phyloP scores from a whole-genome alignment of 2,797 vertebrate species.

The Cossypha caffra region DNA sequence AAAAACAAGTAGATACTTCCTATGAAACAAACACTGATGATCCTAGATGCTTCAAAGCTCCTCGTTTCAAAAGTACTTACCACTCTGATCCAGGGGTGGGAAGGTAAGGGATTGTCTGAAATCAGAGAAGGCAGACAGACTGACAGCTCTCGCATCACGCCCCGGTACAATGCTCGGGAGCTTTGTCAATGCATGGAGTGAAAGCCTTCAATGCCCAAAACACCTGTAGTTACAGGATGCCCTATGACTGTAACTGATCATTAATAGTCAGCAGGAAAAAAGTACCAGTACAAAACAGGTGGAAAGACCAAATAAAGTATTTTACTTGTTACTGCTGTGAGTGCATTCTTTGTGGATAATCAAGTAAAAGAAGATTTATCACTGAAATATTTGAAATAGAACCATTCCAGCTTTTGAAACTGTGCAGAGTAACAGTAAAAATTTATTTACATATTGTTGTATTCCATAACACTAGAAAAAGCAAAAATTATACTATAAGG shows the following conservation, averaged over 20 bases:
- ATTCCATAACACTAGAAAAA: not conserved
- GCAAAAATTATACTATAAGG: not conserved
- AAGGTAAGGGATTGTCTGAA: not conserved
- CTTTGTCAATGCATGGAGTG: not conserved
- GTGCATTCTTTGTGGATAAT: not conserved
- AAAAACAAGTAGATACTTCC: not conserved
- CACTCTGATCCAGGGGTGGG: not conserved
- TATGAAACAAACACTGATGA: not conserved
- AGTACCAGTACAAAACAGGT: not conserved
- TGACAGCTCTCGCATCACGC: fast-evolving
- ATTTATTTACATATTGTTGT: not conserved
- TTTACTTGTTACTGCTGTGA: not conserved
- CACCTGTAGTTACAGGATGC: not conserved
- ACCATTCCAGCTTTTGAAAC: not conserved
- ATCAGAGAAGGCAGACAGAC: not conserved
- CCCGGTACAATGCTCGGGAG: fast-evolving
- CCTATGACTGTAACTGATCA: not conserved
- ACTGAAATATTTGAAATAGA: not conserved
- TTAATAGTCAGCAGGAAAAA: not conserved
- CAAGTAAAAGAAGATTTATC: not conserved
- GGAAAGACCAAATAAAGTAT: not conserved
- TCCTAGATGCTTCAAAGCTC: not conserved
- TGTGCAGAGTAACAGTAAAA: not conserved
- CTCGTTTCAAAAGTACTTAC: not conserved
- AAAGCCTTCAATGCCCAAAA: not conserved